A percentile compares a stretch with the other conserved stretches of the same genome.
These are phyloP conservation scores for Hydrolagus affinis DNA, from an alignment of 2,113 vertebrate genomes.

Conservation along the genomic window DNA sequence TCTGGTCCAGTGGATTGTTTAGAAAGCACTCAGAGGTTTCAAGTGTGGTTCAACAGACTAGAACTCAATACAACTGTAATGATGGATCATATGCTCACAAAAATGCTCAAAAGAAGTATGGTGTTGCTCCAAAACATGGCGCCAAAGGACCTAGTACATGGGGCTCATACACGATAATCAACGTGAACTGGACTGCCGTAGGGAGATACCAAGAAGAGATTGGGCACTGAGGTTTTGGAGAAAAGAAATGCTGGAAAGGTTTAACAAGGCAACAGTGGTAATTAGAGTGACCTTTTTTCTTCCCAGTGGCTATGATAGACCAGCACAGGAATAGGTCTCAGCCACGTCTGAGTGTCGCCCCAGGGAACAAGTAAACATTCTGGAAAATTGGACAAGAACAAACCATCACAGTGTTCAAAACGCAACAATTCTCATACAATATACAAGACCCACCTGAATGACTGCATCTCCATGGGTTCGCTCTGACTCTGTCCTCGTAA, in stretches of 20 bases:
- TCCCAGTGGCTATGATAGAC: no score
- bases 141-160: background rate
- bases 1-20: background rate
- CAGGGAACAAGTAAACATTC: background rate
- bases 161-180: no score
- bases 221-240: no score
- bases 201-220: no score
- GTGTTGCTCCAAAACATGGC: background rate
- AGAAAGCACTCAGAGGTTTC: background rate
- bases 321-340: background rate
- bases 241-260: no score
- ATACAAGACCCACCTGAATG: conserved; percentile 70
- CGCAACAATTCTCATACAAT: background rate
- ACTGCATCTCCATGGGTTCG: conserved; percentile 84
- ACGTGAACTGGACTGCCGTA: no score
- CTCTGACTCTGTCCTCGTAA: conserved; percentile 82
- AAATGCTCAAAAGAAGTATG: background rate
- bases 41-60: background rate
- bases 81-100: background rate
- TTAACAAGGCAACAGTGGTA: no score
- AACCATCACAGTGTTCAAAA: background rate
- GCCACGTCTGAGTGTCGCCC: background rate
- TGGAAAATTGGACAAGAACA: background rate
- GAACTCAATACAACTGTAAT: background rate
- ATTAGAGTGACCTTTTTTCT: no score